phyloP scores from a whole-genome alignment of 53 echinoderm and acorn worm species.

The Arbacia lixula region DNA sequence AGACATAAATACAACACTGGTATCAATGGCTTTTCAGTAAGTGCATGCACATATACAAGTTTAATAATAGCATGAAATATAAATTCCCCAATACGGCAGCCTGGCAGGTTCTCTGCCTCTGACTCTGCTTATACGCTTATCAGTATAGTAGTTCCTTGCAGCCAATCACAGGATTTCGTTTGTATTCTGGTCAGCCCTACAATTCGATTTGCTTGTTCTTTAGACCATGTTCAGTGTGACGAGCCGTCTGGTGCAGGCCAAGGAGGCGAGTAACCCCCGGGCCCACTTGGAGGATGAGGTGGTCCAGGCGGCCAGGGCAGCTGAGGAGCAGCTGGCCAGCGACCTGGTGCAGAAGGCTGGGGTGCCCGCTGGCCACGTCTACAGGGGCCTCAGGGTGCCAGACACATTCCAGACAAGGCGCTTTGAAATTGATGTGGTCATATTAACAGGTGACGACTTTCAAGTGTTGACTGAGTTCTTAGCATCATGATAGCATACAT shows the following conservation, averaged over 20 bases:
- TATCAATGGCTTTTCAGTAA: too few species aligned
- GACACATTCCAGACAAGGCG: slow-evolving; percentile 89
- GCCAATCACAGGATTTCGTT: background rate
- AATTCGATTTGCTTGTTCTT: too few species aligned
- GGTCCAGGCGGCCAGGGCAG: slow-evolving; percentile 81
- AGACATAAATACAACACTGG: too few species aligned
- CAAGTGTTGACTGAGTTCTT: too few species aligned
- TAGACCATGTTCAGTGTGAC: slow-evolving; percentile 42
- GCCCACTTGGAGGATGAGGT: slow-evolving; percentile 78
- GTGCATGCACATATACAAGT: too few species aligned
- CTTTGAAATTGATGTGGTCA: slow-evolving; percentile 91
- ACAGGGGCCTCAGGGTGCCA: slow-evolving; percentile 82
- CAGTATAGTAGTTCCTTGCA: background rate
- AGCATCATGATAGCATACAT: too few species aligned
- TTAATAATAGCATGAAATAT: too few species aligned
- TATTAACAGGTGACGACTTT: slow-evolving; percentile 81
- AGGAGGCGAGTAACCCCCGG: slow-evolving; percentile 80
- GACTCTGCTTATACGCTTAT: too few species aligned
- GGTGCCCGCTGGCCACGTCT: slow-evolving; percentile 69
- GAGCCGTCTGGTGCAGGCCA: slow-evolving; percentile 88
- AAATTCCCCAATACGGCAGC: too few species aligned
- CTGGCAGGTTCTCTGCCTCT: too few species aligned
- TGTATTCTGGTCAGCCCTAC: too few species aligned
- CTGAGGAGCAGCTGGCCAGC: slow-evolving; percentile 75
- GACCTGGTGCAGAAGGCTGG: slow-evolving; percentile 65